phyloP scores from a whole-genome alignment of 1,140 invertebrate genomes.

The Diachasmimorpha longicaudata region DNA sequence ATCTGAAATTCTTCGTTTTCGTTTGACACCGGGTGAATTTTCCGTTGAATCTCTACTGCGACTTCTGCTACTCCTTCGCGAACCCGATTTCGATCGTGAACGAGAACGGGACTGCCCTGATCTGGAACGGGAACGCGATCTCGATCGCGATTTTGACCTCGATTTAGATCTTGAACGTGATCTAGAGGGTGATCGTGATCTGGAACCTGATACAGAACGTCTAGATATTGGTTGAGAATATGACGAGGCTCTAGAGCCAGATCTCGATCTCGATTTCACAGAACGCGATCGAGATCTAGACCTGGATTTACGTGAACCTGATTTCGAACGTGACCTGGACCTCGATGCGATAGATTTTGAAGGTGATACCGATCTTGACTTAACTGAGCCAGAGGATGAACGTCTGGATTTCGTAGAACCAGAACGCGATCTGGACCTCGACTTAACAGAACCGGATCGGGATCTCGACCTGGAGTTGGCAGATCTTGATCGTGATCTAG shows the following conservation, averaged over 20 bases:
- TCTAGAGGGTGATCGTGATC: slow-evolving; percentile 42
- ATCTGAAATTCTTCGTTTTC: slow-evolving; percentile 62
- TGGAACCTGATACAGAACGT: slow-evolving; percentile 37
- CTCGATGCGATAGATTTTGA: slow-evolving; percentile 43
- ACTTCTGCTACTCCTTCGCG: slow-evolving; percentile 49
- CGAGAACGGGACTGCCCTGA: slow-evolving; percentile 41
- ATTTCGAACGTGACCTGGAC: slow-evolving; percentile 33
- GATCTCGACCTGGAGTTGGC: slow-evolving; percentile 14
- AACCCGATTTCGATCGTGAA: slow-evolving; percentile 48
- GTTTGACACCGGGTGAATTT: slow-evolving; percentile 42
- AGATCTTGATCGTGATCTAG: slow-evolving; percentile 36
- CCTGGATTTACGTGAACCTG: slow-evolving; percentile 27
- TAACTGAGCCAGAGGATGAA: too few relatives aligned
- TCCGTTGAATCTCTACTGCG: slow-evolving; percentile 47
- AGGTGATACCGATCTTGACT: slow-evolving; percentile 32
- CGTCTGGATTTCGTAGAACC: slow-evolving; percentile 29
- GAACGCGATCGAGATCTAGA: slow-evolving; percentile 40
- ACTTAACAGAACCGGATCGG: slow-evolving; percentile 36
- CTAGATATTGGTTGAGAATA: slow-evolving; percentile 39
- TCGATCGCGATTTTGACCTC: slow-evolving; percentile 45
- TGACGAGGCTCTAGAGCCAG: slow-evolving; percentile 43
- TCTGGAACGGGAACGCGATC: slow-evolving; percentile 41
- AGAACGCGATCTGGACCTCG: slow-evolving; percentile 39
- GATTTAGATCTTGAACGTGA: slow-evolving; percentile 46
- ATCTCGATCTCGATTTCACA: slow-evolving; percentile 17